phyloP scores from a whole-genome alignment of 2,888 invertebrate species.

The Spicauda simplicius region DNA sequence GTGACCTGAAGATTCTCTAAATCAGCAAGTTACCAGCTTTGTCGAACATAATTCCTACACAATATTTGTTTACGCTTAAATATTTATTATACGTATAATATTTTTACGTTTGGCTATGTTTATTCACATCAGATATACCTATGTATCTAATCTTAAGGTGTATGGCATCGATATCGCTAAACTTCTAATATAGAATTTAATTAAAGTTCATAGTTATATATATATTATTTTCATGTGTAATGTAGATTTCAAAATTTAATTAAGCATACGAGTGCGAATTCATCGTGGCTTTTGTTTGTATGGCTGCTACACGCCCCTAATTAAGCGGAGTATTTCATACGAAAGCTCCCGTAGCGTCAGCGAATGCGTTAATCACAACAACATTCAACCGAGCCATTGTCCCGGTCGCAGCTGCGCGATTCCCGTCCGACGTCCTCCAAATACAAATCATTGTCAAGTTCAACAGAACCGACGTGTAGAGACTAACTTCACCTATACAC shows the following conservation, averaged over 20 bases:
- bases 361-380: constrained; percentile 58
- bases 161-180: too few species aligned
- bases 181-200: too few species aligned
- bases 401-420: constrained; percentile 62
- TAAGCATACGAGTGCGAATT: constrained; percentile 3
- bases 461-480: constrained; percentile 59
- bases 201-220: too few species aligned
- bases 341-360: constrained; percentile 43
- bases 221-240: too few species aligned
- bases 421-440: constrained; percentile 54
- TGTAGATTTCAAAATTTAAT: constrained; percentile 3
- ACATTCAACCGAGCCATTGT: constrained; percentile 63
- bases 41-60: too few species aligned
- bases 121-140: neutral
- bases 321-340: constrained; percentile 41
- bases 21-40: too few species aligned
- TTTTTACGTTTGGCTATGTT: too few species aligned
- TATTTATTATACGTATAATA: too few species aligned
- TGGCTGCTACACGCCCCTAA: constrained; percentile 35
- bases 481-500: constrained; percentile 45
- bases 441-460: constrained; percentile 75
- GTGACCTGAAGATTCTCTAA: neutral
- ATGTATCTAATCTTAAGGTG: too few species aligned
- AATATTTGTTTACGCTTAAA: too few species aligned
- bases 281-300: constrained; percentile 13